Conservation (phyloP, 2,888 invertebrate species). For the Zootermopsis nevadensis region DNA sequence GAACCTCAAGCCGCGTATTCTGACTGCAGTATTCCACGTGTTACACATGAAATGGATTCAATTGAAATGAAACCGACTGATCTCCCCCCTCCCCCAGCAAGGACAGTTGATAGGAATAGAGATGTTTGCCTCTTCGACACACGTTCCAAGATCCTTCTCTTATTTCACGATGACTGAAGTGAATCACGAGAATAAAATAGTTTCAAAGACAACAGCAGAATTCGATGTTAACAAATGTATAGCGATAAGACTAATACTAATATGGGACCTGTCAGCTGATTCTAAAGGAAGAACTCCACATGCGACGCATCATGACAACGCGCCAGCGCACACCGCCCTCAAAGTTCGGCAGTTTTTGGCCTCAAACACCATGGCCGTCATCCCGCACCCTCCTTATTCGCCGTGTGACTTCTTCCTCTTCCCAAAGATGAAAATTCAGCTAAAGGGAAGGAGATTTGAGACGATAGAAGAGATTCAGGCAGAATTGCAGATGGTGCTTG, state of each 20-base stretch:
- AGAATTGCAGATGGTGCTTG: no score
- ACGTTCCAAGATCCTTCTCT: background rate
- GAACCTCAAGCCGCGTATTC: background rate
- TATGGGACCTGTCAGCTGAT: no score
- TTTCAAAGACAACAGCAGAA: background rate
- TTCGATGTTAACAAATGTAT: slow-evolving; percentile 5
- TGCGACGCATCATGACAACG: no score
- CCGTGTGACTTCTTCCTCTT: no score
- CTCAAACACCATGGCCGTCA: no score
- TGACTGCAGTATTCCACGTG: background rate
- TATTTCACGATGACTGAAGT: background rate
- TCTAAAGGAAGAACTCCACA: no score
- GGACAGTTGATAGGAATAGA: slow-evolving; percentile 12
- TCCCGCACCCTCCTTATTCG: no score
- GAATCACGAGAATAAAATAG: background rate
- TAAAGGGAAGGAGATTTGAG: no score
- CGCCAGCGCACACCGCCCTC: no score
- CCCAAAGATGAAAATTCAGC: no score
- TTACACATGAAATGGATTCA: slow-evolving; percentile 30
- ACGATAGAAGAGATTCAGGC: no score
- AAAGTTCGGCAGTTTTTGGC: no score
- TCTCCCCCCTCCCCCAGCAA: background rate
- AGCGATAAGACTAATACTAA: background rate
- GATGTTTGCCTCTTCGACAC: background rate
- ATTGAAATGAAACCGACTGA: background rate